phyloP scores from a whole-genome alignment of 2,113 vertebrate genomes.

The Cinclus cinclus region DNA sequence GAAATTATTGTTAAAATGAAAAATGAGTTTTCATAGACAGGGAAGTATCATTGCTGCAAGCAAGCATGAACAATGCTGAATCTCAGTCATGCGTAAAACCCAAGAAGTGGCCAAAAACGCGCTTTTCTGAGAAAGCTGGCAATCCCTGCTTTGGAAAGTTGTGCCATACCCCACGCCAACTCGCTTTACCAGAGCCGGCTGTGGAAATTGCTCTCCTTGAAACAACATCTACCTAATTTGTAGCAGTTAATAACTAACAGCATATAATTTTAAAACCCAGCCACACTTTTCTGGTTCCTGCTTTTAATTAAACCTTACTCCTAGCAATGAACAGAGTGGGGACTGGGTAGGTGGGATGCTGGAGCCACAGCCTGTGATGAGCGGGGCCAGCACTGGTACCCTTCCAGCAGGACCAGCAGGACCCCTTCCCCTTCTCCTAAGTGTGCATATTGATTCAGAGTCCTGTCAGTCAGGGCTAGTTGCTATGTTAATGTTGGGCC shows the following conservation, averaged over 20 bases:
- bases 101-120: constrained; percentile 17
- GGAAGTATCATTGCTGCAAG: constrained; percentile 52
- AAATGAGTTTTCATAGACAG: constrained; percentile 46
- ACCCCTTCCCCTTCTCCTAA: not conserved
- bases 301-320: constrained; percentile 37
- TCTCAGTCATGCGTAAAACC: not conserved
- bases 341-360: not conserved
- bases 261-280: constrained; percentile 39
- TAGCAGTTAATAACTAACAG: constrained; percentile 40
- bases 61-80: constrained; percentile 44
- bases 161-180: not conserved
- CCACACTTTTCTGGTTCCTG: constrained; percentile 12
- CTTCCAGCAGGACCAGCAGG: not conserved
- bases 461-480: not conserved
- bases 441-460: not conserved
- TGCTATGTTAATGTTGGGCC: not conserved
- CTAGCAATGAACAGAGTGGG: accelerated
- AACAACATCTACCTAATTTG: constrained; percentile 49
- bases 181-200: not conserved
- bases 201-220: constrained; percentile 40
- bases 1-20: constrained; percentile 50
- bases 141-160: not conserved
- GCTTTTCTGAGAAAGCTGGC: not conserved
- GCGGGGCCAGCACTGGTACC: not conserved
- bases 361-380: not conserved